Base-by-base conservation (phyloP, 2,888 invertebrate genomes). In the Phragmatobia fuliginosa region DNA sequence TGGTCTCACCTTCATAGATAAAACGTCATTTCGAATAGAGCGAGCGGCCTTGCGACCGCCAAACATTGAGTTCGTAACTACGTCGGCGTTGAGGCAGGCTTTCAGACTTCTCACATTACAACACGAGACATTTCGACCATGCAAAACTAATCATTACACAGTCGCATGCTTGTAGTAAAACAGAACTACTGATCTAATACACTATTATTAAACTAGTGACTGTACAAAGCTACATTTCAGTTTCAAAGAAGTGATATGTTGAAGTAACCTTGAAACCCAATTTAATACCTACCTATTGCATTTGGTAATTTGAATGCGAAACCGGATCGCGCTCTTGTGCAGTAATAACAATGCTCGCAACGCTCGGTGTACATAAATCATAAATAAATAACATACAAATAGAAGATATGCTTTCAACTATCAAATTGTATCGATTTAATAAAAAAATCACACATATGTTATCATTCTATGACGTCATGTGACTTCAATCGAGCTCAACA, bases 1-100 rank as follows among this genome's bases (percentile, higher is more conserved):
- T 82, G 84, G 88, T 85, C 82, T 94, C 94, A 95, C 95, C 95
- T 95, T 93, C 87, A 86, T 91, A 93, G 94, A 93, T 92, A 93
- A 64, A 93, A 91, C 92, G 92, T 88, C 91, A 90, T 90, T 90
- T 87, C 85, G 91, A 84, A 86, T 90, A 89, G 88, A 79, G 82
- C 84, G 81, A 78, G 76, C 67, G 77, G 75, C 76, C 83, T 74
- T 73, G 79, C 81, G 80, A 81, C 81, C 82, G 82, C 79, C 84
- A 81, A 83, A 77, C 73, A 73, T 72, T 72, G 78, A 77, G 76
- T 75, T 78, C 82, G 79, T 86, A 91, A 90, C 88, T 80, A 76
- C 79, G 74, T 78, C 78, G 73, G 28, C 71, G 85, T 91, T 91
- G 89, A 78, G 91, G 88, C 87, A 92, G 91, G 91, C 88, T 82